Evolutionary conservation across 2,888 invertebrate species (phyloP), one percentile per base, ranked within the genome.

Genomic region (Aleiodes testaceus): DNA sequence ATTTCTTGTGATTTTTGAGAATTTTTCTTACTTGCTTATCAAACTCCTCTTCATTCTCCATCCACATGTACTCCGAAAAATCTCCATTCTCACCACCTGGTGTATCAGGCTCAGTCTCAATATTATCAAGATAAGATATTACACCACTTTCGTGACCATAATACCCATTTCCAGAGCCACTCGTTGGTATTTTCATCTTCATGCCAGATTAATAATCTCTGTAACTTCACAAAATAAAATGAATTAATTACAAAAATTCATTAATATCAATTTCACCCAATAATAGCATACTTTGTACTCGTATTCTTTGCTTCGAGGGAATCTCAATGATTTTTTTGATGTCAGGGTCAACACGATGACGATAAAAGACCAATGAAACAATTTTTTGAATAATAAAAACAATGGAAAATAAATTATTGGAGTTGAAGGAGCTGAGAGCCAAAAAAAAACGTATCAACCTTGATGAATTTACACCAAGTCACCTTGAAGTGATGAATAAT

Each of bases 31-130:
- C 96, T 91, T 95, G 94, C 87, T 95, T 94, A 82, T 97, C 96
- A 84, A 96, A 96, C 83, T 96, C 96, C 82, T 97, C 97, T 82
- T 96, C 94, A 81, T 96, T 94, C 85, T 96, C 97, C 96, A 97
- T 97, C 97, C 97, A 97, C 90, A 96, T 91, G 84, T 96, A 96
- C 82, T 97, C 96, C 0, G 95, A 93, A 86, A 96, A 97, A 87
- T 96, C 96, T 70, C 92, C 91, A 61, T 90, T 91, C 4, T 89
- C 88, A 42, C 77, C 78, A 1, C 85, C 85, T 71, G 88, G 83
- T 80, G 88, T 70, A 83, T 89, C 79, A 75, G 89, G 83, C 47
- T 89, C 88, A 1, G 80, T 77, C 18, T 85, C 85, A 64, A 75
- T 82, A 36, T 80, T 82, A 36, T 86, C 86, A 49, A 85, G 70